A percentile compares a stretch with the other conserved stretches of the same genome.
Conservation (phyloP, 2,797 vertebrate species). For the Ispidina picta region DNA sequence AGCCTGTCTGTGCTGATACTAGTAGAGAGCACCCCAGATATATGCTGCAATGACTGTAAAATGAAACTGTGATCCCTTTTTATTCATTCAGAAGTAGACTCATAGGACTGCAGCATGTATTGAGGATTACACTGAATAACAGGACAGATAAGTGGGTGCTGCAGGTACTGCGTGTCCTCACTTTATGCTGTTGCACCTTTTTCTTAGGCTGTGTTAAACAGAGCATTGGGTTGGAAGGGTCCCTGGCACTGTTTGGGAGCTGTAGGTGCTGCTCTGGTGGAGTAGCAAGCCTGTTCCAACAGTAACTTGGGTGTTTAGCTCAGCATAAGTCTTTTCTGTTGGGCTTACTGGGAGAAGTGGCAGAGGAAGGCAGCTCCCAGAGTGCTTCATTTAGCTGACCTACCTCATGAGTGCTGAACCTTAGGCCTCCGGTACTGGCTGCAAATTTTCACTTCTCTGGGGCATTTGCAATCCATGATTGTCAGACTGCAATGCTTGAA, state of each 20-base stretch:
- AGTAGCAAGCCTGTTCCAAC: background rate
- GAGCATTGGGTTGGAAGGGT: background rate
- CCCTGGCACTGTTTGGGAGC: background rate
- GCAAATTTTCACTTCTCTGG: conserved; percentile 4
- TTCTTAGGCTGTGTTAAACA: fast-evolving
- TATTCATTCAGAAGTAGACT: background rate
- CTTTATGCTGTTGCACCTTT: background rate
- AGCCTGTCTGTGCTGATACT: background rate
- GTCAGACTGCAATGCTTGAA: conserved; percentile 33
- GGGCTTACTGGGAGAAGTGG: background rate
- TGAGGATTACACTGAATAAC: background rate
- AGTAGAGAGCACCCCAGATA: background rate
- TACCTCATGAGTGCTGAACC: background rate
- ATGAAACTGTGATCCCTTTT: background rate
- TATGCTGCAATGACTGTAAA: background rate
- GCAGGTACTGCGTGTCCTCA: background rate
- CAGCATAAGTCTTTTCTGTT: background rate
- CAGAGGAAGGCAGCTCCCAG: background rate
- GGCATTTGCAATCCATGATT: background rate
- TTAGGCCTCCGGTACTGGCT: background rate
- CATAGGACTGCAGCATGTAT: background rate
- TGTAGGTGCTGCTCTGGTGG: background rate
- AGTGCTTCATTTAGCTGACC: background rate
- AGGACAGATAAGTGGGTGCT: background rate
- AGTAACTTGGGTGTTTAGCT: background rate